A percentile compares a stretch with the other conserved stretches of the same genome.
These are phyloP conservation scores for Tipula vernalis DNA, from an alignment of 2,888 invertebrate genomes.

Conservation along the genomic window DNA sequence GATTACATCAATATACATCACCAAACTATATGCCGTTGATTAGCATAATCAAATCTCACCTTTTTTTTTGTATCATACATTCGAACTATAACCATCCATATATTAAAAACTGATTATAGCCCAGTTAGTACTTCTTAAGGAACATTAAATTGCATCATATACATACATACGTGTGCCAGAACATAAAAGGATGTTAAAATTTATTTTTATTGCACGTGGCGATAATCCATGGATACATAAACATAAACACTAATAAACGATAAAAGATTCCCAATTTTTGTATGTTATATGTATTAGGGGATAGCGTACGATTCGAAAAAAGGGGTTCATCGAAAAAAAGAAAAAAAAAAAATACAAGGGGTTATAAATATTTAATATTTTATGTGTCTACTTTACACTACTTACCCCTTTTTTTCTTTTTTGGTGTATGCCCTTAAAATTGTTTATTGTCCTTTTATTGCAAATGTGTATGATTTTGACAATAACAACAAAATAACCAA, in stretches of 20 bases:
- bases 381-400: background rate
- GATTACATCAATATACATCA: background rate
- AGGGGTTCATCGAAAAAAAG: background rate
- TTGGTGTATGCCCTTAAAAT: background rate
- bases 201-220: background rate
- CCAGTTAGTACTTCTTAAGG: background rate
- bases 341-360: background rate
- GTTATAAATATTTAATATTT: background rate
- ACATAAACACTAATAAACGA: slow-evolving; percentile 4
- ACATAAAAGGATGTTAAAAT: background rate
- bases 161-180: background rate
- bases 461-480: background rate
- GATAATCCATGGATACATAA: background rate
- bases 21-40: background rate
- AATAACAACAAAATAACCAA: background rate
- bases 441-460: background rate
- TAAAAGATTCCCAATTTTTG: background rate
- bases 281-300: background rate
- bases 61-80: background rate
- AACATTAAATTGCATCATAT: background rate
- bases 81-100: background rate
- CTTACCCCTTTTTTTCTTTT: background rate
- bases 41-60: background rate
- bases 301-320: background rate
- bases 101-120: background rate